Evolutionary conservation across 1,140 invertebrate genomes (phyloP).

Genomic region (Neotoxoptera formosana): DNA sequence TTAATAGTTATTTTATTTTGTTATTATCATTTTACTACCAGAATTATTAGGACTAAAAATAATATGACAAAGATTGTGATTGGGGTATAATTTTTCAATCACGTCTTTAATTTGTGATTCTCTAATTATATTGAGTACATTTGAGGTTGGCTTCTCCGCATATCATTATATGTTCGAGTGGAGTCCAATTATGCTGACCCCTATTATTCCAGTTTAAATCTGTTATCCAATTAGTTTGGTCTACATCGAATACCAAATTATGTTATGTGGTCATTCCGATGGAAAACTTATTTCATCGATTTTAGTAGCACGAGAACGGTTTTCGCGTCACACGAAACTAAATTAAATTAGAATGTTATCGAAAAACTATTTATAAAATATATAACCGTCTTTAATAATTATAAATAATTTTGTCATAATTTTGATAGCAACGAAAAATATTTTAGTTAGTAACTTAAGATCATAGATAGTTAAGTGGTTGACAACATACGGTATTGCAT

Average conservation of each 20-base stretch:
- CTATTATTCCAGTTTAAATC: background rate
- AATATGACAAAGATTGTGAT: background rate
- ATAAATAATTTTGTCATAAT: background rate
- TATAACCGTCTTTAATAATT: background rate
- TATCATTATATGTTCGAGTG: background rate
- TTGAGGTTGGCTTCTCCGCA: background rate
- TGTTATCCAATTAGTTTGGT: conserved; percentile 2
- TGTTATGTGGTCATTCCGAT: background rate
- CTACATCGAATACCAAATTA: background rate
- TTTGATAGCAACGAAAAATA: background rate
- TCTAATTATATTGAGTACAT: background rate
- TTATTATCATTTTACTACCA: background rate
- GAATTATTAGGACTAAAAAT: background rate
- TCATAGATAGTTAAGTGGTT: background rate
- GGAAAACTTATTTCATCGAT: background rate
- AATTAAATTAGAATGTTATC: background rate
- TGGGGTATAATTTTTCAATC: background rate
- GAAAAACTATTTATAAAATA: background rate
- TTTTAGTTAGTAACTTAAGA: background rate
- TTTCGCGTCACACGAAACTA: background rate
- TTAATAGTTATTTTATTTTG: background rate
- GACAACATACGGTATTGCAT: background rate
- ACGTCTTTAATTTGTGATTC: background rate
- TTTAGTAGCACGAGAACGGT: background rate
- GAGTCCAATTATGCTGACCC: background rate